phyloP scores from a whole-genome alignment of 2,797 vertebrate genomes.

The Bovichtus diacanthus region DNA sequence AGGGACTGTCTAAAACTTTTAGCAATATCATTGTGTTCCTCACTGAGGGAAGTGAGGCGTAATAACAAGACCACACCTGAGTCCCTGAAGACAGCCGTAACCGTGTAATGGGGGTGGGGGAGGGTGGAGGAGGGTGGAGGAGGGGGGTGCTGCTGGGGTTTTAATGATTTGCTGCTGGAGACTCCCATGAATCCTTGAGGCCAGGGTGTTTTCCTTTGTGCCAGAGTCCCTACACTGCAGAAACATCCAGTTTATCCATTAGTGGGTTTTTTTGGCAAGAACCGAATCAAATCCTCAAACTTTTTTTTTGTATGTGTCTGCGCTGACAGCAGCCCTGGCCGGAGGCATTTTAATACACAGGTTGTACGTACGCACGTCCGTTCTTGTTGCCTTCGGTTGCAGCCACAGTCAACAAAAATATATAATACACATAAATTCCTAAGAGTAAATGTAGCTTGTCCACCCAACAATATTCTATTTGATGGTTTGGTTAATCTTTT shows the following conservation, averaged over 20 bases:
- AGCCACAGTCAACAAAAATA: not conserved
- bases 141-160: not conserved
- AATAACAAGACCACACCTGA: constrained; percentile 63
- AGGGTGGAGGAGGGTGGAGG: too few species aligned
- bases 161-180: not conserved
- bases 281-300: too few species aligned
- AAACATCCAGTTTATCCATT: not conserved
- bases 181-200: not conserved
- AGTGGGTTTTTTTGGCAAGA: too few species aligned
- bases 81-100: constrained; percentile 43
- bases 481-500: not conserved
- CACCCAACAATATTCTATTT: not conserved
- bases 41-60: constrained; percentile 11
- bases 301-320: too few species aligned
- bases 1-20: constrained; percentile 32
- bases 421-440: not conserved
- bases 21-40: constrained; percentile 21
- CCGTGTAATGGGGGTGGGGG: not conserved
- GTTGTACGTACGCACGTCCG: too few species aligned
- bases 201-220: not conserved
- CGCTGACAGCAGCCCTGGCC: too few species aligned
- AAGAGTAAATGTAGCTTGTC: not conserved
- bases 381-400: not conserved
- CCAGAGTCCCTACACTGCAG: too few species aligned
- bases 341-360: too few species aligned